Evolutionary conservation across 2,888 invertebrate genomes (phyloP), one percentile per base, ranked within the genome.

Genomic region (Pachycephus smyrnensis): DNA sequence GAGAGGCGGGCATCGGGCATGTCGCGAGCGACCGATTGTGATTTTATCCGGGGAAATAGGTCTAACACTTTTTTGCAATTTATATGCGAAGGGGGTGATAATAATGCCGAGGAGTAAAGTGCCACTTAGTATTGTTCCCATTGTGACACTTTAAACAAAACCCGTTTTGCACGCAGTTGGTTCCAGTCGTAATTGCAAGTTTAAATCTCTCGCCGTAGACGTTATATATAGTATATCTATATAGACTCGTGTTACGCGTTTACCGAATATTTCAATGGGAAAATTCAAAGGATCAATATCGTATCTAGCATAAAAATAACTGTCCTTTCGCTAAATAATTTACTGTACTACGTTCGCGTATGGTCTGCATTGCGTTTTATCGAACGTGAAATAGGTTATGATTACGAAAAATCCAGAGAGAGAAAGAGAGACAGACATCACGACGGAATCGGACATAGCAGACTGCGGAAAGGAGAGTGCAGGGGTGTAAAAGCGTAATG

Each of bases 1-100:
- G 75, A 33, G 3, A 75, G 55, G 40, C 30, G 31, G 31, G 32
- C 30, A 30, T 40, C 23, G 15, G 40, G 55, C 23, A 40, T 31
- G 68, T 31, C 33, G 30, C 75, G 33, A 30, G 73, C 12, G 35
- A 73, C 32, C 33, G 33, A 35, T 36, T 33, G 55, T 31, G 75
- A 55, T 36, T 75, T 32, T 74, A 32, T 35, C 36, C 74, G 36
- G 33, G 74, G 31, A 77, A 80, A 80, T 79, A 79, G 78, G 79
- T 76, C 75, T 79, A 79, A 37, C 75, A 75, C 76, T 80, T 75
- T 79, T 55, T 55, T 55, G 55, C 55, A 55, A 55, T 55, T 55
- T 55, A 55, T 55, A 55, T 23, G 55, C 55, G 23, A 23, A 55
- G 55, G 23, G 55, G 15, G 55, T 55, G 55, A 55, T 55, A 55